phyloP scores from a whole-genome alignment of 2,797 vertebrate genomes.

The Clarias laeviceps region DNA sequence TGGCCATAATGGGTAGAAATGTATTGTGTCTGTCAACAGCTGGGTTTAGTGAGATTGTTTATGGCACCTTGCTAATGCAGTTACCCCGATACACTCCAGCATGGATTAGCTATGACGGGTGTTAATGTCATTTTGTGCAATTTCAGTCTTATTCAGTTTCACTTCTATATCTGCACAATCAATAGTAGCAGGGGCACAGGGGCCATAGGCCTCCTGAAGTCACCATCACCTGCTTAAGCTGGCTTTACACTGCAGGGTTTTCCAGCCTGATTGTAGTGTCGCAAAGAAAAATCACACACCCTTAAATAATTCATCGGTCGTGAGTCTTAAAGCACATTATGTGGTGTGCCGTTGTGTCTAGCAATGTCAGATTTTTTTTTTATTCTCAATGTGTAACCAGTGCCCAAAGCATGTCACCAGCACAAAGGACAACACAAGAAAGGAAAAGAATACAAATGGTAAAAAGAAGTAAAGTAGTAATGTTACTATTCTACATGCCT shows the following conservation, averaged over 20 bases:
- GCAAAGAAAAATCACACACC: neutral
- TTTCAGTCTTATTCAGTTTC: neutral
- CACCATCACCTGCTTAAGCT: neutral
- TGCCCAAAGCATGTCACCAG: neutral
- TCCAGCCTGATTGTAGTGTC: neutral
- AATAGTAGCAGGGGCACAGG: neutral
- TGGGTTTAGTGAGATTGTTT: constrained; percentile 8
- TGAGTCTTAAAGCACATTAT: neutral
- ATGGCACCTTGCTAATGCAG: constrained; percentile 12
- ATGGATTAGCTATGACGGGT: constrained; percentile 12
- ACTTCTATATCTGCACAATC: neutral
- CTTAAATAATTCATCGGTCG: neutral
- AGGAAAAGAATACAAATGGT: neutral
- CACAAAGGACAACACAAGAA: neutral
- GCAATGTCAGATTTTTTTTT: neutral
- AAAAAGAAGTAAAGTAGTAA: neutral
- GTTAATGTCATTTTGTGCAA: constrained; percentile 1
- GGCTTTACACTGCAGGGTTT: neutral
- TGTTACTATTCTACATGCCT: neutral
- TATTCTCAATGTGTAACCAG: neutral
- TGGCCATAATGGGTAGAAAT: constrained; percentile 4
- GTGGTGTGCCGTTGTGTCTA: neutral
- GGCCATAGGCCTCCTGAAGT: neutral
- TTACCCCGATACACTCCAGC: neutral
- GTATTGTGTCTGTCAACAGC: constrained; percentile 1